phyloP scores from a whole-genome alignment of 2,888 invertebrate species.

The Drosophila kanekoi region DNA sequence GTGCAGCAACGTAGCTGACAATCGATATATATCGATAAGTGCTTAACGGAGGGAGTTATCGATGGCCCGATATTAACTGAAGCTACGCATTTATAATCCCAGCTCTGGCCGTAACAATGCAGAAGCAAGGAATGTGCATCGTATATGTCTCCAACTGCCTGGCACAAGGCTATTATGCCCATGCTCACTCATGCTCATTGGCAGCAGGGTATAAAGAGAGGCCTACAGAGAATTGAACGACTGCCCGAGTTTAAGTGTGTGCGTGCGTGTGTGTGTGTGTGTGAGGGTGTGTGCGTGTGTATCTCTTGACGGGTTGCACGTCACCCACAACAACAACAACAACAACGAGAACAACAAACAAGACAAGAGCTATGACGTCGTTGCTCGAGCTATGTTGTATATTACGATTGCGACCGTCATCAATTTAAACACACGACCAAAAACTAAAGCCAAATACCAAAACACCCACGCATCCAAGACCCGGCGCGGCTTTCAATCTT shows the following conservation, averaged over 20 bases:
- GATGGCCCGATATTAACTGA: no score
- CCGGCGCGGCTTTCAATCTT: slow-evolving; percentile 10
- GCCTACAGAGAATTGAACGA: slow-evolving; percentile 41
- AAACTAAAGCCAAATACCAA: slow-evolving; percentile 15
- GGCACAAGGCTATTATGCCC: background rate
- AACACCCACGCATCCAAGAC: background rate
- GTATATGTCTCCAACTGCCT: background rate
- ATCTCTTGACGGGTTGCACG: slow-evolving; percentile 44
- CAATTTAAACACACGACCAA: slow-evolving; percentile 36
- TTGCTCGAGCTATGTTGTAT: slow-evolving; percentile 34
- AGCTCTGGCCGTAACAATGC: no score
- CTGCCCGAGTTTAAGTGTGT: slow-evolving; percentile 5
- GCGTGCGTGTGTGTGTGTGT: slow-evolving; percentile 7
- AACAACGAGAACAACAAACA: slow-evolving; percentile 4
- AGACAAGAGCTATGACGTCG: slow-evolving; percentile 28
- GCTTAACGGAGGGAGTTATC: no score
- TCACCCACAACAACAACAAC: slow-evolving; percentile 43
- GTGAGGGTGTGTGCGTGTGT: slow-evolving; percentile 17
- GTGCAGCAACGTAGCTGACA: no score
- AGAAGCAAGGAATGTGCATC: background rate
- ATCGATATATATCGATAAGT: no score
- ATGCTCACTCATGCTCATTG: background rate
- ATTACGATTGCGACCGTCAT: slow-evolving; percentile 52
- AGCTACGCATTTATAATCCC: no score
- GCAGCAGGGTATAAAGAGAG: slow-evolving; percentile 19